Percentiles rank a stretch among this genome's conserved stretches.
phyloP scores from a whole-genome alignment of 2,113 vertebrate genomes.

The Ageneiosus marmoratus region DNA sequence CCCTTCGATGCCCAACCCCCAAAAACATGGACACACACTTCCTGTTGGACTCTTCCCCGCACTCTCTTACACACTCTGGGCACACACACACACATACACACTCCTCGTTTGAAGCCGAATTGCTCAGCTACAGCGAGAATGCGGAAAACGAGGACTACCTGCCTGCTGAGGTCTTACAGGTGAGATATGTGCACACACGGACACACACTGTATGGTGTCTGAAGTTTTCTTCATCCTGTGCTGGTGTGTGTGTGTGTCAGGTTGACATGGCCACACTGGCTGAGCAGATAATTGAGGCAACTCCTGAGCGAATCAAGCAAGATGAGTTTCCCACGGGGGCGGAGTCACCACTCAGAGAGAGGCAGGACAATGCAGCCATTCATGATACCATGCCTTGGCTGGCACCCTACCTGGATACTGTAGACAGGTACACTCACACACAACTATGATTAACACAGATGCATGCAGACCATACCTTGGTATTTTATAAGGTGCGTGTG shows the following conservation, averaged over 20 bases:
- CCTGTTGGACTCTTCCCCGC: conserved; percentile 71
- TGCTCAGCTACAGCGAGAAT: conserved; percentile 73
- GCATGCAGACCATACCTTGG: conserved; percentile 35
- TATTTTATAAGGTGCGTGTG: conserved; percentile 3
- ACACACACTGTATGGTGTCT: neutral
- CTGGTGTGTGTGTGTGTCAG: conserved; percentile 60
- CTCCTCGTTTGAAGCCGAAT: conserved; percentile 53
- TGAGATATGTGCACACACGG: conserved; percentile 48
- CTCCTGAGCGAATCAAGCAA: conserved; percentile 86
- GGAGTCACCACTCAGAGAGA: conserved; percentile 76
- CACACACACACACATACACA: neutral
- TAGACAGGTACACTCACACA: conserved; percentile 74
- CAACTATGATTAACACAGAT: neutral
- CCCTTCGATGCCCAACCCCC: conserved; percentile 39
- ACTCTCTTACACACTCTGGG: neutral
- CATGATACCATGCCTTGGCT: conserved; percentile 85
- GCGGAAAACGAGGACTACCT: conserved; percentile 73
- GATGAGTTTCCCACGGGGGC: conserved; percentile 76
- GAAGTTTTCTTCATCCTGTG: neutral
- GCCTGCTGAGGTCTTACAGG: conserved; percentile 78
- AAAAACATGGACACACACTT: conserved; percentile 49
- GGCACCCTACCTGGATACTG: conserved; percentile 84
- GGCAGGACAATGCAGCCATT: conserved; percentile 74
- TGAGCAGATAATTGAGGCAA: conserved; percentile 90
- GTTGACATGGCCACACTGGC: conserved; percentile 88